These are phyloP conservation scores for Trachelipus rathkii DNA, from an alignment of 1,140 invertebrate species.

Conservation along the genomic window DNA sequence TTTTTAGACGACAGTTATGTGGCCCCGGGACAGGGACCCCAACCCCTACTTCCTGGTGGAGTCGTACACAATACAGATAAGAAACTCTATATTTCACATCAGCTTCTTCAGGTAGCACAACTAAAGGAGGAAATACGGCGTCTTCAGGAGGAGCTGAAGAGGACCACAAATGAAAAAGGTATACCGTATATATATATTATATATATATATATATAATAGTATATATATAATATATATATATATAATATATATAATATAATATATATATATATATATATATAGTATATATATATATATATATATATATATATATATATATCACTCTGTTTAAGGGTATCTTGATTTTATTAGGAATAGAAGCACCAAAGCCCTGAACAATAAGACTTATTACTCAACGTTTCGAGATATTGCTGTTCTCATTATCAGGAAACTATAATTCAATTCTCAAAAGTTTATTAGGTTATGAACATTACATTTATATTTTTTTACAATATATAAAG, in stretches of 20 bases:
- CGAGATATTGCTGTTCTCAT: too few species aligned
- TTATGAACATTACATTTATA: too few species aligned
- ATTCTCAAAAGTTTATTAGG: too few species aligned
- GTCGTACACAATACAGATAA: neutral
- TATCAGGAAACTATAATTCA: too few species aligned
- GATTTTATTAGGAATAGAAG: too few species aligned
- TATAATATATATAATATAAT: neutral
- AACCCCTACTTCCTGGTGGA: neutral
- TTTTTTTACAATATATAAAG: too few species aligned
- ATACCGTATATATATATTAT: neutral
- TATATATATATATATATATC: too few species aligned
- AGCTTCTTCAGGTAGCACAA: neutral
- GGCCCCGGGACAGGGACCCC: neutral
- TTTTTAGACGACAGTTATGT: neutral
- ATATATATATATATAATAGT: constrained; percentile 5
- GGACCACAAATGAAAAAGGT: neutral
- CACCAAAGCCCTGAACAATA: too few species aligned
- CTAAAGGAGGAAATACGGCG: neutral
- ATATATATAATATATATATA: constrained; percentile 11
- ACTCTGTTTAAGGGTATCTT: too few species aligned
- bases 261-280: neutral
- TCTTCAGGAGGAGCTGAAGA: neutral
- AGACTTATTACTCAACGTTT: too few species aligned
- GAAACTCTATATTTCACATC: neutral
- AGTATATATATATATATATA: too few species aligned